Evolutionary conservation across 2,113 vertebrate species (phyloP), one percentile per base, ranked within the genome.

Genomic region (Chlamydotis undulata): DNA sequence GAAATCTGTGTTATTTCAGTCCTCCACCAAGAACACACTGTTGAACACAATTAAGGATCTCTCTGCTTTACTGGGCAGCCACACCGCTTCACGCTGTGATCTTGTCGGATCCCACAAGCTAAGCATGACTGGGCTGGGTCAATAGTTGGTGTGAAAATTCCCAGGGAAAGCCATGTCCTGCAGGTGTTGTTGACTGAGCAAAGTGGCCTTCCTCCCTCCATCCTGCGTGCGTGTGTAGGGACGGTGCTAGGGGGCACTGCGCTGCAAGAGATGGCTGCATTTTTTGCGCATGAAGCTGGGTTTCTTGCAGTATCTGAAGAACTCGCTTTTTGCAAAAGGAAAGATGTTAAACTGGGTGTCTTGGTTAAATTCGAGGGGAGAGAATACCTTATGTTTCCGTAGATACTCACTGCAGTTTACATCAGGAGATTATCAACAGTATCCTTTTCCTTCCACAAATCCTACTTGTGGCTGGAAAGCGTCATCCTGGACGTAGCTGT

Each of bases 221-320:
- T 21, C 13, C 35, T 3, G 63, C 87, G 7, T 13, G 45, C 39
- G 50, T 84, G 81, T 83, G 90, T 10, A 31, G 45, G 47, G 49
- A 64, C 90, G 71, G 93, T 93, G 98, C 97, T 97, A 98, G 98
- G 93, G 97, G 98, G 98, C 96, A 94, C 97, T 97, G 87, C 41
- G 12, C 94, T 95, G 94, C 98, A 97, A 97, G 95, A 50, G 89
- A 98, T 95, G 70, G 19, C 2, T 23, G 55, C 39, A 2, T 12
- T 33, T 64, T 22, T 3, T 16, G 49, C 24, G 0, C 35, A 3
- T 22, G 45, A 31, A 83, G 60, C 52, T 14, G 3, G 12, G 7
- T 41, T 73, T n/a, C 35, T 31, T 26, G 18, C 18, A 6, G 0
- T 5, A 8, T 60, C 82, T 12, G 3, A 26, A 45, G 53, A 70